Evolutionary conservation across 2,888 invertebrate species (phyloP).

Genomic region (Nephrotoma appendiculata): DNA sequence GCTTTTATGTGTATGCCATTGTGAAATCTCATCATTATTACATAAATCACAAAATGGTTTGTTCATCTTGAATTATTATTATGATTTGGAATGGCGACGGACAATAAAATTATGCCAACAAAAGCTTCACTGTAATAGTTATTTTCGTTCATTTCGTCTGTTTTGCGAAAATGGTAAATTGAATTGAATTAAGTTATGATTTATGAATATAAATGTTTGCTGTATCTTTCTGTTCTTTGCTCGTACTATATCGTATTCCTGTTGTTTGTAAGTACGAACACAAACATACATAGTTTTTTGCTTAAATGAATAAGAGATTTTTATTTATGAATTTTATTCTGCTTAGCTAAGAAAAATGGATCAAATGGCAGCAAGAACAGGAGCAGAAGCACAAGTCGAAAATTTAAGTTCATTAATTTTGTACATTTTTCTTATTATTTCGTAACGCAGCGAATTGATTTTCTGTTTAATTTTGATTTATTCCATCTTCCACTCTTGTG

Average conservation of each 20-base stretch:
- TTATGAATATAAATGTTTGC: neutral
- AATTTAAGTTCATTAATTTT: neutral
- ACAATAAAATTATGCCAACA: neutral
- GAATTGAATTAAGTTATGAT: neutral
- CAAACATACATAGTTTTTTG: neutral
- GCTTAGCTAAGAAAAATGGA: neutral
- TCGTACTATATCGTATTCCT: neutral
- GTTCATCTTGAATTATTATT: neutral
- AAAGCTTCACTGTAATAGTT: neutral
- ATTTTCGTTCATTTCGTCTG: neutral
- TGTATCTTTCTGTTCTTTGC: neutral
- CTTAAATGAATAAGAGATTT: neutral
- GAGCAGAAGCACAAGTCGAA: neutral
- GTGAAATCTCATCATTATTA: neutral
- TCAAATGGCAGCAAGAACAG: neutral
- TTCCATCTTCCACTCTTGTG: neutral
- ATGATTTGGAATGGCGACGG: neutral
- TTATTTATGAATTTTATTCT: neutral
- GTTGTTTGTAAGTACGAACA: too few relatives aligned
- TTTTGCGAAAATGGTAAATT: neutral
- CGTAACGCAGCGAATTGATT: neutral
- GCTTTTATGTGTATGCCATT: neutral
- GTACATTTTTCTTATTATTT: neutral
- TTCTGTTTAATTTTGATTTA: neutral
- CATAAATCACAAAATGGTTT: neutral